These are phyloP conservation scores for Strigamia maritima DNA, from an alignment of 2,888 invertebrate species.

Conservation along the genomic window DNA sequence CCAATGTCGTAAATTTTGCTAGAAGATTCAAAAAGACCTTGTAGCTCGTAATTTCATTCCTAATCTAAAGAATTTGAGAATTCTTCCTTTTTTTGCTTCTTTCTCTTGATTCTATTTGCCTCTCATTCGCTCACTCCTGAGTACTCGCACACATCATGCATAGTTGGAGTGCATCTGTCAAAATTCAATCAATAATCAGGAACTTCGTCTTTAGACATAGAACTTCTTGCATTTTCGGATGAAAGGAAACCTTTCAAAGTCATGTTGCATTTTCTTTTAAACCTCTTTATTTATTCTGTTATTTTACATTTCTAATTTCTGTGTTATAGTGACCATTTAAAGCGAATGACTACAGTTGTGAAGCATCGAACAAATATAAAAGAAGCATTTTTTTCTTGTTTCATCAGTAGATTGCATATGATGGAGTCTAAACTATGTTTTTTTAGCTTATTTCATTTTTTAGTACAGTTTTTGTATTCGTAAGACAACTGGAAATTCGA, in stretches of 20 bases:
- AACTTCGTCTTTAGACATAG: neutral
- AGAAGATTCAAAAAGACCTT: neutral
- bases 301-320: too few relatives aligned
- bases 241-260: neutral
- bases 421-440: too few relatives aligned
- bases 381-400: too few relatives aligned
- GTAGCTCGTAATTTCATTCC: neutral
- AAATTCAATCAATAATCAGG: constrained; percentile 4
- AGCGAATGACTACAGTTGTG: too few relatives aligned
- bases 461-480: too few relatives aligned
- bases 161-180: constrained; percentile 4
- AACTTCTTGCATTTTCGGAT: neutral
- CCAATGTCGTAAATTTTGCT: neutral
- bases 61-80: neutral
- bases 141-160: neutral
- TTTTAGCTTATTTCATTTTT: too few relatives aligned
- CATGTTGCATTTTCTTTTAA: neutral
- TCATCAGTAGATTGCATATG: too few relatives aligned
- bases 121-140: neutral
- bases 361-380: too few relatives aligned
- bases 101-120: neutral
- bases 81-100: neutral
- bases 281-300: neutral
- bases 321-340: too few relatives aligned
- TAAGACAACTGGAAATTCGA: too few relatives aligned